A percentile compares a stretch with the other conserved stretches of the same genome.
These are phyloP conservation scores for Pheosia gnoma DNA, from an alignment of 2,888 invertebrate genomes.

Conservation along the genomic window DNA sequence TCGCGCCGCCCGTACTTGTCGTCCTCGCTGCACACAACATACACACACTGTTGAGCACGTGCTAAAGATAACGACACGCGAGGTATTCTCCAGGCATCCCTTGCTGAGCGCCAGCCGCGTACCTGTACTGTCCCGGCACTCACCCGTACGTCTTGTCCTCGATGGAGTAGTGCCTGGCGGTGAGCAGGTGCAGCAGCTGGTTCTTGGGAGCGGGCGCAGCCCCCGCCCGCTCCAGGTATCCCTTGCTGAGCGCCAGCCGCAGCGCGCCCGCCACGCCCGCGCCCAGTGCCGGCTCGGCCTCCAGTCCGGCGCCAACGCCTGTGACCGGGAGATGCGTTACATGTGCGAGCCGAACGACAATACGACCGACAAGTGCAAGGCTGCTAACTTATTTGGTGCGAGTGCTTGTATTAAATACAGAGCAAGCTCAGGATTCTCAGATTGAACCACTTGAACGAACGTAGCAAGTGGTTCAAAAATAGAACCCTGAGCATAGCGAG, in stretches of 20 bases:
- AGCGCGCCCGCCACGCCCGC: conserved; percentile 97
- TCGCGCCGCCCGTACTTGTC: conserved; percentile 75
- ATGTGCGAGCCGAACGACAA: too few species aligned
- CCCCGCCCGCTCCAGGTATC: conserved; percentile 93
- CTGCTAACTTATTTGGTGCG: too few species aligned
- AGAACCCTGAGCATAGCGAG: too few species aligned
- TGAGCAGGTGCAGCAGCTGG: conserved; percentile 43
- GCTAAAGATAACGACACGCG: too few species aligned
- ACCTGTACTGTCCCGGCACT: not conserved
- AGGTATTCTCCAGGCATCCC: conserved; percentile 85
- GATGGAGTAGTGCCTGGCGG: conserved; percentile 52
- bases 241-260: conserved; percentile 95
- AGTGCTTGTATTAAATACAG: too few species aligned
- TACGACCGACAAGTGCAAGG: too few species aligned
- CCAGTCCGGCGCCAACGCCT: conserved; percentile 84
- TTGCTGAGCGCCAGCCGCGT: conserved; percentile 95
- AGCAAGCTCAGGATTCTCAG: too few species aligned
- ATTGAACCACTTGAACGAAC: too few species aligned
- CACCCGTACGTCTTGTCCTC: conserved; percentile 63
- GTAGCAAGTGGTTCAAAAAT: too few species aligned
- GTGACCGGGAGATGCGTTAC: not conserved
- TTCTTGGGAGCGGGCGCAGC: conserved; percentile 85
- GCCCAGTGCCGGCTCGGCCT: conserved; percentile 96
- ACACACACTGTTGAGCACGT: too few species aligned
- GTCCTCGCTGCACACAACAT: conserved; percentile 26